Base-by-base conservation (phyloP, 2,113 vertebrate genomes). In the Mastomys coucha region DNA sequence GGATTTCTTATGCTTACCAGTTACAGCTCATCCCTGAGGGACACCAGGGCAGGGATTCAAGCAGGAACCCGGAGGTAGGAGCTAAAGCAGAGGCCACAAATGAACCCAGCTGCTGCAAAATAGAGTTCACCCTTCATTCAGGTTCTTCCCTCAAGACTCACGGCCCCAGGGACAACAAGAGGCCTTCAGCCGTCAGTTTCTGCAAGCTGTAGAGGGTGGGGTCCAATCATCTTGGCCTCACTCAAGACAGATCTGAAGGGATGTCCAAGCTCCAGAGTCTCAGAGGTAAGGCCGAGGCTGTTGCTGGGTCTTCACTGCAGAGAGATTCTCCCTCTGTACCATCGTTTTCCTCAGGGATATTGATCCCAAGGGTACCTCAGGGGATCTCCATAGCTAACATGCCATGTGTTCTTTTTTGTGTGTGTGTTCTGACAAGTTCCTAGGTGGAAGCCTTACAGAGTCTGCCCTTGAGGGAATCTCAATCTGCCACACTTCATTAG, bases 211-310 rank as follows among this genome's bases (percentile, higher is more conserved):
- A 6, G 11, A n/a, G 14, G 5, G 3, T 13, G 14, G 53, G 2
- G 16, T 24, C 42, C 8, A 26, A 49, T 11, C 13, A 16, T 85
- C 63, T 77, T 63, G 53, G 19, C 36, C 56, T 36, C 20, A 36
- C 24, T 45, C 3, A 0, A 9, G 49, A n/a, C 11, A 7, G 22
- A 7, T 42, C 67, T 36, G 33, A 36, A 10, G 45, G 20, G 49
- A 10, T 60, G 0, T 11, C 19, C 45, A 73, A 45, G 58, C 58
- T 51, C 22, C 65, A 36, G 86, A 31, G 42, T 53, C 51, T 39
- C 0, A 5, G 19, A 10, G 28, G 36, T 4, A 5, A 14, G n/a
- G 42, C 9, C 6, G 1, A n/a, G n/a, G 45, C 24, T 42, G 4
- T 33, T 1, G 5, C 13, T 28, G 20, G 53, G 36, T 26, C 77